These are phyloP conservation scores for Ochotona princeps DNA, from an alignment of 2,113 vertebrate genomes.

Conservation along the genomic window DNA sequence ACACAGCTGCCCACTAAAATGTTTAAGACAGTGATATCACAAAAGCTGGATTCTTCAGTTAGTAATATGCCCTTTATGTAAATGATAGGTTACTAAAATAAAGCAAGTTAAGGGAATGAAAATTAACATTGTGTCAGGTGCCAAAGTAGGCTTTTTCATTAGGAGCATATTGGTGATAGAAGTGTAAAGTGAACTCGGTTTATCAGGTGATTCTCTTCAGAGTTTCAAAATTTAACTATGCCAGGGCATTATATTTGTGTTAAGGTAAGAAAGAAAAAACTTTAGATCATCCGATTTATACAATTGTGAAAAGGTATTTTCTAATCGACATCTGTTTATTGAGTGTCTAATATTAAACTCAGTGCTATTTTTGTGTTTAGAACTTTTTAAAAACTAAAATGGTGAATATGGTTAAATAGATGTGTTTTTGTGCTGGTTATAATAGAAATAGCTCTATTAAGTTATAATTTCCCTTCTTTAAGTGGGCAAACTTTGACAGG, in stretches of 20 bases:
- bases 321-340: constrained; percentile 8
- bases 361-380: constrained; percentile 67
- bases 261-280: constrained; percentile 50
- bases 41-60: constrained; percentile 81
- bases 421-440: constrained; percentile 49
- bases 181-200: constrained; percentile 18
- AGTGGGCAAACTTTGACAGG: constrained; percentile 4
- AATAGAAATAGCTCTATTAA: constrained; percentile 44
- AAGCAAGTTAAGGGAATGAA: constrained; percentile 70
- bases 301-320: constrained; percentile 53
- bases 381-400: not conserved
- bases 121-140: constrained; percentile 22
- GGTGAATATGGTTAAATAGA: not conserved
- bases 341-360: constrained; percentile 38
- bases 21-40: constrained; percentile 83
- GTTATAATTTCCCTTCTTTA: constrained; percentile 36
- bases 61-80: constrained; percentile 80
- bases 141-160: constrained; percentile 72
- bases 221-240: constrained; percentile 34
- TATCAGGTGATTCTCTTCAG: constrained; percentile 27
- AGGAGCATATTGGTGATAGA: constrained; percentile 72
- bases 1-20: constrained; percentile 79
- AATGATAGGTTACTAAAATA: constrained; percentile 84
- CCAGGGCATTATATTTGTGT: constrained; percentile 1
- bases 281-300: constrained; percentile 4